Conservation (phyloP, 2,888 invertebrate species). For the Creontiades dilutus region DNA sequence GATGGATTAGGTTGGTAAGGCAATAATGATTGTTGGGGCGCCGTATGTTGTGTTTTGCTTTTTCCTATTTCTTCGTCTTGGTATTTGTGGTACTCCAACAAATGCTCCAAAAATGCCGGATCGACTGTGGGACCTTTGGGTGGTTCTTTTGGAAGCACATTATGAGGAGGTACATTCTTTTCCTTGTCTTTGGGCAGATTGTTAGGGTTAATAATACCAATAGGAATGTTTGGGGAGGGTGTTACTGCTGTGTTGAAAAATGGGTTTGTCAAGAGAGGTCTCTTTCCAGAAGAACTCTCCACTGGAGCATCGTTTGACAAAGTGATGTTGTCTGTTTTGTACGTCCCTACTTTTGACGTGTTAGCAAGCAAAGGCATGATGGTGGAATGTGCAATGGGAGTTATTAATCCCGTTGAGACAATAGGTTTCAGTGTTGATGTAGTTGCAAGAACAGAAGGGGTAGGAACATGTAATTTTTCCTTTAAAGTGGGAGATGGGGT, state of each 20-base stretch:
- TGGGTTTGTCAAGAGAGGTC: background rate
- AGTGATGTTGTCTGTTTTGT: background rate
- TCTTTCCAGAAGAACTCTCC: background rate
- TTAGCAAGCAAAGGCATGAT: conserved; percentile 11
- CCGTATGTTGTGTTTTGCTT: conserved; percentile 38
- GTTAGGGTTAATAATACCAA: conserved; percentile 71
- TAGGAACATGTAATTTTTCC: background rate
- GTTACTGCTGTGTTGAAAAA: conserved; percentile 19
- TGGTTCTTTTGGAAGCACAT: background rate
- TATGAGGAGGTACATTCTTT: conserved; percentile 2
- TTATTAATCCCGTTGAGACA: background rate
- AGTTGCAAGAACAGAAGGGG: background rate
- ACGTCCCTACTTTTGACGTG: background rate
- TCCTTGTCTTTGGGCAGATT: conserved; percentile 21
- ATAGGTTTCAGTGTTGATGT: background rate
- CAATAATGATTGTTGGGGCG: conserved; percentile 15
- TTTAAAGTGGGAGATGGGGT: background rate
- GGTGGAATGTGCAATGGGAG: background rate
- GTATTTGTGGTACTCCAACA: conserved; percentile 67
- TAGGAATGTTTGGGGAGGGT: conserved; percentile 63
- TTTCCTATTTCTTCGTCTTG: conserved; percentile 41
- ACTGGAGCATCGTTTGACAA: background rate
- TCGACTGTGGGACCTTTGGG: conserved; percentile 55
- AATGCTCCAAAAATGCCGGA: conserved; percentile 68
- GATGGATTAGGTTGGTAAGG: conserved; percentile 22